These are phyloP conservation scores for Hydropsyche tenuis DNA, from an alignment of 1,140 invertebrate genomes.

Conservation along the genomic window DNA sequence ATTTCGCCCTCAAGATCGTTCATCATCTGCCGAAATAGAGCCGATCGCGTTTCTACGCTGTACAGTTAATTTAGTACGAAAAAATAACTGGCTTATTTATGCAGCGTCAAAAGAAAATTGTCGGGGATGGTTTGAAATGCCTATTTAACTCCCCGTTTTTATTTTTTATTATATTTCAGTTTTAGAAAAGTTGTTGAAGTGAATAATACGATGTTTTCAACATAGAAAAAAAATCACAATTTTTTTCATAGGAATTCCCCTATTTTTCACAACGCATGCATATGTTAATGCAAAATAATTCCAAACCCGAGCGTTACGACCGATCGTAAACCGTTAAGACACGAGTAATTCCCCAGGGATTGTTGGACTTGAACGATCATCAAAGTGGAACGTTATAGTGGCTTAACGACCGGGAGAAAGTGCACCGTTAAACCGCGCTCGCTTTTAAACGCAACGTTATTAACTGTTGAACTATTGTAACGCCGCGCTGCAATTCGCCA, in stretches of 20 bases:
- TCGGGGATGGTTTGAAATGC: no score
- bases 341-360: constrained; percentile 12
- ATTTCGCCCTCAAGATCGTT: background rate
- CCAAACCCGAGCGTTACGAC: background rate
- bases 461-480: no score
- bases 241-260: no score
- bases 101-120: no score
- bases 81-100: no score
- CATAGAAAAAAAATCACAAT: no score
- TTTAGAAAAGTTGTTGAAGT: no score
- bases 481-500: no score
- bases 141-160: no score
- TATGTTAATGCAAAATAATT: constrained; percentile 25
- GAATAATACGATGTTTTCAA: no score
- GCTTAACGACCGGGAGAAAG: constrained; percentile 29
- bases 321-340: constrained; percentile 28
- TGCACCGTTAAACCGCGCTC: constrained; percentile 21
- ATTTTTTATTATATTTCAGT: no score
- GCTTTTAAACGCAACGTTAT: no score
- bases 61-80: constrained; percentile 10
- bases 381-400: constrained; percentile 25
- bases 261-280: background rate
- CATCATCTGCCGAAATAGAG: constrained; percentile 8
- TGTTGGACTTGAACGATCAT: constrained; percentile 22
- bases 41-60: background rate